These are phyloP conservation scores for Centrocercus urophasianus DNA, from an alignment of 2,113 vertebrate species.

Conservation along the genomic window DNA sequence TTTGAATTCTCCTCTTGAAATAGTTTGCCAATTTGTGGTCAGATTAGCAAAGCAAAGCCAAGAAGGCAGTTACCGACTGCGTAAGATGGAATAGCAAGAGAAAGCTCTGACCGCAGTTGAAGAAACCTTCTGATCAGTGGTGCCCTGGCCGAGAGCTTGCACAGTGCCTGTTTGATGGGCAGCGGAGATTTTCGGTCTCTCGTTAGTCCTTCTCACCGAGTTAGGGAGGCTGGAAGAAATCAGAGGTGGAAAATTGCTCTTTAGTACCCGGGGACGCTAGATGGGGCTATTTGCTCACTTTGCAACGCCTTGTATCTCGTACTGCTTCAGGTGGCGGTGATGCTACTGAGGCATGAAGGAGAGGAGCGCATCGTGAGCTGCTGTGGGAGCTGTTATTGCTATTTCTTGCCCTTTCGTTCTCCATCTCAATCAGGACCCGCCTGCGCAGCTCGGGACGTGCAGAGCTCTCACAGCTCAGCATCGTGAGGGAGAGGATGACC, in stretches of 20 bases:
- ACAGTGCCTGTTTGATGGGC: not conserved
- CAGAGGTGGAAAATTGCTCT: not conserved
- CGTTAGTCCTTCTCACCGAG: not conserved
- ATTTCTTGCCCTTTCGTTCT: fast-evolving
- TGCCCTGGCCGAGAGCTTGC: not conserved
- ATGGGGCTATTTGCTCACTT: constrained; percentile 76
- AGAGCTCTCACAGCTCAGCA: not conserved
- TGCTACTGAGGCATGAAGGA: not conserved
- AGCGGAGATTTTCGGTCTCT: not conserved
- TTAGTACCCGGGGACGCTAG: constrained; percentile 64
- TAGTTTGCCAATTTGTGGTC: constrained; percentile 19
- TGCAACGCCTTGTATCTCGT: not conserved
- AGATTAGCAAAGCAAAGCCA: constrained; percentile 14
- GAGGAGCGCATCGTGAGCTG: not conserved
- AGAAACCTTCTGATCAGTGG: not conserved
- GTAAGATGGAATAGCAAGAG: not conserved
- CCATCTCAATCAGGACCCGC: not conserved
- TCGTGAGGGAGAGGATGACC: not conserved
- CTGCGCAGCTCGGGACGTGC: not conserved
- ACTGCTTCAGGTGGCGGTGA: not conserved
- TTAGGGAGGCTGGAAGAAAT: not conserved
- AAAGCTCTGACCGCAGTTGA: not conserved
- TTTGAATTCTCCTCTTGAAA: constrained; percentile 38
- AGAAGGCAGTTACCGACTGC: not conserved
- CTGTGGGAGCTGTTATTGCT: not conserved